Conservation (phyloP, 2,113 vertebrate species). For the Lepisosteus osseus region DNA sequence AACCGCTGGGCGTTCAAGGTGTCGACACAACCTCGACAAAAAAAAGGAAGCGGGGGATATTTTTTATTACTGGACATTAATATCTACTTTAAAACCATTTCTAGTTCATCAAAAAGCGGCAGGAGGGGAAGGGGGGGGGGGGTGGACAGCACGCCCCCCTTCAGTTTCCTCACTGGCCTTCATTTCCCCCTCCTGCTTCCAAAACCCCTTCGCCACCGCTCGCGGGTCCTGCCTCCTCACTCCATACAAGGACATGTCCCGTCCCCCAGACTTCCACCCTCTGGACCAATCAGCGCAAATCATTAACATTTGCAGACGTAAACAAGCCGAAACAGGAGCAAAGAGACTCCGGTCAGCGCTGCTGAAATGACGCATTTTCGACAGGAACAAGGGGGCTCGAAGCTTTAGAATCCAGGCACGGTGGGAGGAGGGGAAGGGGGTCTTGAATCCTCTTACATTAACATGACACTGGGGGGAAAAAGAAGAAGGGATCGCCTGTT, state of each 20-base stretch:
- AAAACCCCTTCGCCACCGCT: slow-evolving; percentile 13
- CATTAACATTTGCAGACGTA: slow-evolving; percentile 32
- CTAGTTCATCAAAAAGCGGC: no score
- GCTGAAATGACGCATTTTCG: slow-evolving; percentile 26
- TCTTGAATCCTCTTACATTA: no score
- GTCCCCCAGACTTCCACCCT: slow-evolving; percentile 23
- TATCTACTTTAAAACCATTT: no score
- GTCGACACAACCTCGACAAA: no score
- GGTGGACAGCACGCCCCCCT: slow-evolving; percentile 10
- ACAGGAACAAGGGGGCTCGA: background rate
- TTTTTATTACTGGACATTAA: no score
- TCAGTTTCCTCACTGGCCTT: slow-evolving; percentile 28
- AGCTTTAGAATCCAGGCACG: background rate
- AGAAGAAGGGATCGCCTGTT: background rate
- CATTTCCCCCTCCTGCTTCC: slow-evolving; percentile 32
- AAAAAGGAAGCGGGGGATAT: no score
- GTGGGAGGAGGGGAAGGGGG: no score
- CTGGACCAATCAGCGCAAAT: slow-evolving; percentile 35
- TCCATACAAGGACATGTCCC: slow-evolving; percentile 35
- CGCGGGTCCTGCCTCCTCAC: slow-evolving; percentile 13
- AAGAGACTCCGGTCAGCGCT: slow-evolving; percentile 10
- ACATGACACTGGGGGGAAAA: background rate
- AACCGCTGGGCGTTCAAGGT: no score
- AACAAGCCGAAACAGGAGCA: slow-evolving; percentile 35
- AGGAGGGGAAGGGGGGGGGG: slow-evolving; percentile 33